Evolutionary conservation across 2,888 invertebrate species (phyloP).

Genomic region (Phortica okadai): DNA sequence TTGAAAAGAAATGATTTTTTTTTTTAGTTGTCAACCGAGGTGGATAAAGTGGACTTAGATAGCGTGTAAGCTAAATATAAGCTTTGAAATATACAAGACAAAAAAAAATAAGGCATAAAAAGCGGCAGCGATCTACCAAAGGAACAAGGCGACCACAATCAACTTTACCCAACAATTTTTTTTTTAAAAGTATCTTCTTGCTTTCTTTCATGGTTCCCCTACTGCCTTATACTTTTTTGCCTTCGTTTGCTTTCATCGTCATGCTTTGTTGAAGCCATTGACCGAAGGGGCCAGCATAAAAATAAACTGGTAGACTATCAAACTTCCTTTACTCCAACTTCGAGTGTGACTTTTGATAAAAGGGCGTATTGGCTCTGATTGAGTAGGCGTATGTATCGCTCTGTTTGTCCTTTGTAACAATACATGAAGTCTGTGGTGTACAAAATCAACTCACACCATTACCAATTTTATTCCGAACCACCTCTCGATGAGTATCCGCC

Average conservation of each 20-base stretch:
- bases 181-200: background rate
- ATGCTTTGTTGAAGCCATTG: conserved; percentile 9
- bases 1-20: background rate
- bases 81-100: background rate
- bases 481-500: too few relatives aligned
- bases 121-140: too few relatives aligned
- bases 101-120: too few relatives aligned
- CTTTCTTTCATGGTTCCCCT: background rate
- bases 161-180: background rate
- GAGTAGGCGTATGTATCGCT: too few relatives aligned
- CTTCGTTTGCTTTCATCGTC: background rate
- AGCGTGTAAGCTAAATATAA: conserved; percentile 7
- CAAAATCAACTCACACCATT: too few relatives aligned
- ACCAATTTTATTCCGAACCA: too few relatives aligned
- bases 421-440: too few relatives aligned
- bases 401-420: too few relatives aligned
- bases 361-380: too few relatives aligned
- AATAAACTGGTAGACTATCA: background rate
- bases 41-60: background rate
- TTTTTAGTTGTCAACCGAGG: background rate
- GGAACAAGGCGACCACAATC: background rate
- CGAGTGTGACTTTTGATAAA: too few relatives aligned
- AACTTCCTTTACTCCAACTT: too few relatives aligned
- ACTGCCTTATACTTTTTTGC: background rate
- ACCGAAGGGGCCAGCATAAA: conserved; percentile 2